Conservation (phyloP, 2,888 invertebrate genomes). For the Liopterus haemorrhoidalis region DNA sequence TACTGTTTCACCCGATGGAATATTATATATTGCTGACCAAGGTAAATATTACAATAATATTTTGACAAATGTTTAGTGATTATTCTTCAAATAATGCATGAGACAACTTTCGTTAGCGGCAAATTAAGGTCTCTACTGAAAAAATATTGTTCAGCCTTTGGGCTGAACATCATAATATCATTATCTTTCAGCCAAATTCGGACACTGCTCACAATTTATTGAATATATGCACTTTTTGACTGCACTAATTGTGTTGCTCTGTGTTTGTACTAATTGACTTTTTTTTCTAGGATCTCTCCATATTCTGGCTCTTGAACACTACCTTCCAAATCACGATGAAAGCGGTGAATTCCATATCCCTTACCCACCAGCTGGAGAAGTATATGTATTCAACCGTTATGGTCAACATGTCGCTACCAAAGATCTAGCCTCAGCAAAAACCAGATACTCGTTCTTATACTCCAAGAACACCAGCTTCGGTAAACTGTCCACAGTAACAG, state of each 20-base stretch:
- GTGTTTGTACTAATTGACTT: background rate
- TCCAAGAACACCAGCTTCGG: conserved; percentile 96
- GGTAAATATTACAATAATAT: conserved; percentile 44
- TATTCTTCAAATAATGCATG: no score
- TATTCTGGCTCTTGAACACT: conserved; percentile 78
- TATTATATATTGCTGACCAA: conserved; percentile 92
- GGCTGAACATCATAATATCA: no score
- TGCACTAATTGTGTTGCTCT: no score
- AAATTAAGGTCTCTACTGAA: no score
- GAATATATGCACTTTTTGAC: no score
- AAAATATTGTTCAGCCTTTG: no score
- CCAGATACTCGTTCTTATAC: conserved; percentile 91
- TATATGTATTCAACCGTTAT: conserved; percentile 88
- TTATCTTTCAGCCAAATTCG: no score
- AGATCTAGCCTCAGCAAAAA: conserved; percentile 90
- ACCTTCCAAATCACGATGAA: conserved; percentile 79
- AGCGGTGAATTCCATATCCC: conserved; percentile 90
- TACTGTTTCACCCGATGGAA: conserved; percentile 92
- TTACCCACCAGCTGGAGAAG: conserved; percentile 87
- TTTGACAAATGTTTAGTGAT: conserved; percentile 21
- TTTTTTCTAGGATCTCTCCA: conserved; percentile 64
- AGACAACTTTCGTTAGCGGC: no score
- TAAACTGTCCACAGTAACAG: conserved; percentile 86
- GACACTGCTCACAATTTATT: no score
- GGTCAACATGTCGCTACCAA: conserved; percentile 95